Conservation (phyloP, 2,113 vertebrate species). For the Falcunculus frontatus region DNA sequence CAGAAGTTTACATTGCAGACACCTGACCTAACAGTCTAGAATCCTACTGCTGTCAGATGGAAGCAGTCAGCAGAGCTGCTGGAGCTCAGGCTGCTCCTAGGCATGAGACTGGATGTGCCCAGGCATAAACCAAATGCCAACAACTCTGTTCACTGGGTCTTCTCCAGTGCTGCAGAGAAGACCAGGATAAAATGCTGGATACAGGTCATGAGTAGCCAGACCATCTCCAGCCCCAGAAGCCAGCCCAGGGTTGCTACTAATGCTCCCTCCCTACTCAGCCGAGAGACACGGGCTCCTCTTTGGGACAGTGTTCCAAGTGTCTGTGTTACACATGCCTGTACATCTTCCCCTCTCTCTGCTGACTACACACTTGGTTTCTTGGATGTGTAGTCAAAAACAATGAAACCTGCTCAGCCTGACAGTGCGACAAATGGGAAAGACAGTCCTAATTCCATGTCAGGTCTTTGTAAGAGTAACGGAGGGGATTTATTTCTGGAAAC, state of each 20-base stretch:
- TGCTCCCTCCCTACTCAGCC: not conserved
- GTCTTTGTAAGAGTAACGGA: not conserved
- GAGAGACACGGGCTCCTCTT: not conserved
- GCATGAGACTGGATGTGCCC: not conserved
- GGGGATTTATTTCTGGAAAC: not conserved
- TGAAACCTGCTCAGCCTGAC: not conserved
- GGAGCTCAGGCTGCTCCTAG: not conserved
- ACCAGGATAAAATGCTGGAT: not conserved
- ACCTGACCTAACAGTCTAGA: not conserved
- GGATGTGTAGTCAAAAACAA: not conserved
- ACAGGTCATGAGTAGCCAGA: not conserved
- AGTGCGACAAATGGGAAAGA: not conserved
- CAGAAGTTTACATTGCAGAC: not conserved
- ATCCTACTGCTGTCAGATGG: not conserved
- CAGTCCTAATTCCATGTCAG: not conserved
- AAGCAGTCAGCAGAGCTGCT: not conserved
- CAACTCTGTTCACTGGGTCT: not conserved
- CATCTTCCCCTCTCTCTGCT: not conserved
- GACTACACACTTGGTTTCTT: not conserved
- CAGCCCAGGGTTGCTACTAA: not conserved
- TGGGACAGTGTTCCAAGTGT: not conserved
- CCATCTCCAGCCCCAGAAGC: not conserved
- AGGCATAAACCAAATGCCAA: not conserved
- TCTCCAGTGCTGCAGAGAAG: not conserved
- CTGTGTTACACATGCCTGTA: rapidly evolving